Evolutionary conservation across 35 echinoderm and acorn worm genomes (phyloP).

Genomic region (Anneissia japonica): DNA sequence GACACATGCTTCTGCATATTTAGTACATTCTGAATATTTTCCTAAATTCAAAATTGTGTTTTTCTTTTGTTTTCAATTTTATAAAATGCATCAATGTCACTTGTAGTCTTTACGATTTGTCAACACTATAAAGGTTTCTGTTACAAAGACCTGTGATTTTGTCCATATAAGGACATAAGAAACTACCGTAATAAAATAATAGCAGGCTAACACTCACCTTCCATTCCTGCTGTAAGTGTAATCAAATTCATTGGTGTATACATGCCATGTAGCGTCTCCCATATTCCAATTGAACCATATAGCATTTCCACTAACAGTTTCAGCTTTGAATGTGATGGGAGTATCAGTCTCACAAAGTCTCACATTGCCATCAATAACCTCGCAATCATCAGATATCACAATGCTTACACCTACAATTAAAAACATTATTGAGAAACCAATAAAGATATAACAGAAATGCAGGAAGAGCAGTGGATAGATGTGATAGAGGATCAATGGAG

Average conservation of each 20-base stretch:
- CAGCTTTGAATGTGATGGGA: conserved; percentile 26
- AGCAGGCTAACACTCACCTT: conserved; percentile 31
- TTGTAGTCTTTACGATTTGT: too few species aligned
- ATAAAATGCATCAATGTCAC: too few species aligned
- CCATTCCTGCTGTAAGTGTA: conserved; percentile 47
- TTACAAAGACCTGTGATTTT: too few species aligned
- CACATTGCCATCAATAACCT: background rate
- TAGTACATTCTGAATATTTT: too few species aligned
- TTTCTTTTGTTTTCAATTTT: too few species aligned
- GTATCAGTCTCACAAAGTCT: conserved; percentile 18
- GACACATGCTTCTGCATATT: too few species aligned
- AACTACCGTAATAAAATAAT: background rate
- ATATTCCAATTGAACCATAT: conserved; percentile 65
- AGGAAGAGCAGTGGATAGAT: too few species aligned
- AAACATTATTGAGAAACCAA: too few species aligned
- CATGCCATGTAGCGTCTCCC: conserved; percentile 35
- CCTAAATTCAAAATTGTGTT: too few species aligned
- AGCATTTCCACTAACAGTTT: conserved; percentile 34
- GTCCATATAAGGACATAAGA: background rate
- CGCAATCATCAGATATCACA: background rate
- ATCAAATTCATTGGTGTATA: background rate
- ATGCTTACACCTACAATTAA: background rate
- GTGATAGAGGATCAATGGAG: too few species aligned
- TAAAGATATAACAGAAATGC: too few species aligned
- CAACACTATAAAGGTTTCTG: too few species aligned